A percentile compares a stretch with the other conserved stretches of the same genome.
These are phyloP conservation scores for Timandra comae DNA, from an alignment of 2,888 invertebrate genomes.

Conservation along the genomic window DNA sequence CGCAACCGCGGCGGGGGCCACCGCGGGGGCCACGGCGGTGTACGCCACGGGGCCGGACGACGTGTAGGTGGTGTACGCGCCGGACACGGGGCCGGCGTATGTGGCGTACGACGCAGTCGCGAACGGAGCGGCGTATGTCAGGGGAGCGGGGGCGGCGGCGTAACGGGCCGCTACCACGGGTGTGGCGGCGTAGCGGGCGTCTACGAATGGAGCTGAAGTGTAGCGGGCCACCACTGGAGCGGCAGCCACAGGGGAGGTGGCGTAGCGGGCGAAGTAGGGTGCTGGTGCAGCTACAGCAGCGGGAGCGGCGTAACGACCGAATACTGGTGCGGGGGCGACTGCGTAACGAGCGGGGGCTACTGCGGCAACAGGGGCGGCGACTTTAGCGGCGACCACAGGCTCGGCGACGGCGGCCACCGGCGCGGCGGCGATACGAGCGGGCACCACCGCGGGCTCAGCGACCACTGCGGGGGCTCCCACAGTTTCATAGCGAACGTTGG, in stretches of 20 bases:
- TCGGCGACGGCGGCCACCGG: conserved; percentile 25
- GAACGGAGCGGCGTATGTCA: conserved; percentile 26
- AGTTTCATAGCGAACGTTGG: conserved; percentile 60
- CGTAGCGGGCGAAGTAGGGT: conserved; percentile 30
- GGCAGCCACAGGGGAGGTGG: conserved; percentile 19
- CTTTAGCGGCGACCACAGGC: conserved; percentile 28
- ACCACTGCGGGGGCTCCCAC: conserved; percentile 51
- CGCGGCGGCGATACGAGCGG: conserved; percentile 37
- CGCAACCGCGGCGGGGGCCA: conserved; percentile 66
- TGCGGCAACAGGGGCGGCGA: conserved; percentile 24
- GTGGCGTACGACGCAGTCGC: conserved; percentile 27
- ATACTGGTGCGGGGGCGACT: conserved; percentile 24
- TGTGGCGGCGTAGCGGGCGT: conserved; percentile 19
- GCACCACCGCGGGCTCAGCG: conserved; percentile 44
- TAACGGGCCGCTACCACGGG: conserved; percentile 18
- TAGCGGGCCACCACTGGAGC: conserved; percentile 19
- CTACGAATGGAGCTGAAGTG: conserved; percentile 13
- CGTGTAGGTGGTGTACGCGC: conserved; percentile 26
- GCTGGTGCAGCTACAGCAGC: conserved; percentile 20
- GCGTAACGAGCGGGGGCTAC: conserved; percentile 23
- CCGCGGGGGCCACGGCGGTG: conserved; percentile 71
- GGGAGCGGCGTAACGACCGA: conserved; percentile 27
- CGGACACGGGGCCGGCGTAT: conserved; percentile 19
- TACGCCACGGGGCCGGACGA: conserved; percentile 45
- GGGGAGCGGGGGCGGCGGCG: conserved; percentile 21